Evolutionary conservation across 2,888 invertebrate species (phyloP).

Genomic region (Trissolcus japonicus): DNA sequence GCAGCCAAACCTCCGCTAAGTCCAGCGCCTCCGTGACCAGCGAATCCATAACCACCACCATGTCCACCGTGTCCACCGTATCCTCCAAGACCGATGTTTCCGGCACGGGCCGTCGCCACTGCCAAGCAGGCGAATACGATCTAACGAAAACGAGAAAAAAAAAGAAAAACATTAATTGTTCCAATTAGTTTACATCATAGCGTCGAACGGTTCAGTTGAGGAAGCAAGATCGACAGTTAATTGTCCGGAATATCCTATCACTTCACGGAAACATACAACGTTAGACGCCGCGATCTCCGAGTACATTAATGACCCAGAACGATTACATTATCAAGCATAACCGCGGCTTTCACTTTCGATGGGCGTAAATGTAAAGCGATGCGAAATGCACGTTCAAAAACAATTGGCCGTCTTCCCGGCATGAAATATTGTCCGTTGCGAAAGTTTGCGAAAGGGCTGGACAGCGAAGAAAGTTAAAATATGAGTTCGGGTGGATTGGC

Average conservation of each 20-base stretch:
- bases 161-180: constrained; percentile 1
- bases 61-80: constrained; percentile 57
- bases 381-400: constrained; percentile 36
- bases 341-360: constrained; percentile 70
- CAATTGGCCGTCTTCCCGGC: constrained; percentile 24
- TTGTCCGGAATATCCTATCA: constrained; percentile 33
- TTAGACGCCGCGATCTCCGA: constrained; percentile 40
- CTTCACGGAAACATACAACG: constrained; percentile 49
- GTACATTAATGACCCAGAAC: constrained; percentile 46
- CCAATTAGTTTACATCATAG: background rate
- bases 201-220: constrained; percentile 8
- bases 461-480: constrained; percentile 12
- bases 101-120: constrained; percentile 74
- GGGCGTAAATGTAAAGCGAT: constrained; percentile 56
- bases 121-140: constrained; percentile 76
- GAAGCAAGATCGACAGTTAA: constrained; percentile 29
- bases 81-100: constrained; percentile 71
- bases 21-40: constrained; percentile 69
- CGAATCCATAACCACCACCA: constrained; percentile 60
- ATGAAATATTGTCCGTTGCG: constrained; percentile 14
- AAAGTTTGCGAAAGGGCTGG: constrained; percentile 16
- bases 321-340: constrained; percentile 60
- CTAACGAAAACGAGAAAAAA: constrained; percentile 56
- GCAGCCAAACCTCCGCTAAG: constrained; percentile 74
- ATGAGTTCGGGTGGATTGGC: constrained; percentile 12